These are phyloP conservation scores for Octonoba sinensis DNA, from an alignment of 2,888 invertebrate genomes.

Conservation along the genomic window DNA sequence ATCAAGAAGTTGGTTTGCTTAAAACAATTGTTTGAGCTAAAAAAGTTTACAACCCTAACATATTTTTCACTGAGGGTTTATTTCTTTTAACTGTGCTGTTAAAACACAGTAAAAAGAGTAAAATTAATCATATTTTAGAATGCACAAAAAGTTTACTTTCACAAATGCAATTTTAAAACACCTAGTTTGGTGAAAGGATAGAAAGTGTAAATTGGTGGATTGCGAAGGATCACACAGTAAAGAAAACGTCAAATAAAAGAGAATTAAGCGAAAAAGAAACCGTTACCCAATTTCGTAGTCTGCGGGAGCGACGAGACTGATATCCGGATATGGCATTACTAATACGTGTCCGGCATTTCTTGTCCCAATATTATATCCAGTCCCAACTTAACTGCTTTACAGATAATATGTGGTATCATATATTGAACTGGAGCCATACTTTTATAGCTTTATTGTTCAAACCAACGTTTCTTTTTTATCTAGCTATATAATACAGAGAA, in stretches of 20 bases:
- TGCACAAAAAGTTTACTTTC: constrained; percentile 17
- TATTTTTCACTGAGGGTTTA: too few relatives aligned
- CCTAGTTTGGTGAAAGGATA: not conserved
- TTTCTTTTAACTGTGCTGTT: too few relatives aligned
- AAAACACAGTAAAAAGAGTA: too few relatives aligned
- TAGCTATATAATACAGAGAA: too few relatives aligned
- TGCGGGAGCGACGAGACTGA: not conserved
- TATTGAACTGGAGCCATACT: too few relatives aligned
- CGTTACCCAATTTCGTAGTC: constrained; percentile 26
- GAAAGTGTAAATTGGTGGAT: constrained; percentile 6
- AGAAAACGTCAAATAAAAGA: constrained; percentile 3
- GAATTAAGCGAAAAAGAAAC: constrained; percentile 2
- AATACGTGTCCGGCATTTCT: constrained; percentile 30
- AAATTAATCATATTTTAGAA: too few relatives aligned
- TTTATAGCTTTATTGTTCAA: too few relatives aligned
- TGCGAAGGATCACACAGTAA: not conserved
- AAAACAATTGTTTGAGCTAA: too few relatives aligned
- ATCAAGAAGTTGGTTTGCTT: too few relatives aligned
- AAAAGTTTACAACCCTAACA: too few relatives aligned
- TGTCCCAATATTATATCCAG: constrained; percentile 28
- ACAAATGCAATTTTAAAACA: constrained; percentile 5
- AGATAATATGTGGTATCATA: too few relatives aligned
- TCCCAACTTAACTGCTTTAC: constrained; percentile 7
- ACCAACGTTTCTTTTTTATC: too few relatives aligned
- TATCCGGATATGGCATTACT: constrained; percentile 7